These are phyloP conservation scores for Thumatha senex DNA, from an alignment of 2,888 invertebrate species.

Conservation along the genomic window DNA sequence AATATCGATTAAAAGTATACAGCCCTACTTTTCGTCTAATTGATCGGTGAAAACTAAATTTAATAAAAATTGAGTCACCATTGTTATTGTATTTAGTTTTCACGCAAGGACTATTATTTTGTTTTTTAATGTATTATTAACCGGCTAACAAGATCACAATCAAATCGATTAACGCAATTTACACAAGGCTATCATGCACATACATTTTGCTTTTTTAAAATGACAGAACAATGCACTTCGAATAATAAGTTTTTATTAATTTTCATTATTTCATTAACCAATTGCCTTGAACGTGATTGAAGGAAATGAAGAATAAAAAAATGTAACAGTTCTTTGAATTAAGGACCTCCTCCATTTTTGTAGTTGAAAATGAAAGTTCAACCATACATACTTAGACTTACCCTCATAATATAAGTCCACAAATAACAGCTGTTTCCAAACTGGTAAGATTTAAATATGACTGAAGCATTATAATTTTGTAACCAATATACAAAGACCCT, in stretches of 20 bases:
- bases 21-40: conserved; percentile 46
- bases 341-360: not conserved
- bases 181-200: conserved; percentile 25
- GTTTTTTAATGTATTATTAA: not conserved
- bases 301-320: no score
- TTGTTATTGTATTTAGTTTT: conserved; percentile 46
- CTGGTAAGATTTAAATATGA: conserved; percentile 21
- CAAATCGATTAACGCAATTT: conserved; percentile 19
- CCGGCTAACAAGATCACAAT: conserved; percentile 32
- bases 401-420: not conserved
- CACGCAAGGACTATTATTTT: conserved; percentile 31
- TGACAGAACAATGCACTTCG: no score
- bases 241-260: no score
- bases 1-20: conserved; percentile 12
- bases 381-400: not conserved
- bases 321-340: no score
- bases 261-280: no score
- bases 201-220: conserved; percentile 18
- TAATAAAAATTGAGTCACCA: no score
- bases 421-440: conserved; percentile 17
- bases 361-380: no score
- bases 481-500: conserved; percentile 13
- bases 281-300: no score
- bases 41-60: conserved; percentile 56
- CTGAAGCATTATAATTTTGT: conserved; percentile 13